Evolutionary conservation across 2,888 invertebrate genomes (phyloP).

Genomic region (Aspidiotus destructor): DNA sequence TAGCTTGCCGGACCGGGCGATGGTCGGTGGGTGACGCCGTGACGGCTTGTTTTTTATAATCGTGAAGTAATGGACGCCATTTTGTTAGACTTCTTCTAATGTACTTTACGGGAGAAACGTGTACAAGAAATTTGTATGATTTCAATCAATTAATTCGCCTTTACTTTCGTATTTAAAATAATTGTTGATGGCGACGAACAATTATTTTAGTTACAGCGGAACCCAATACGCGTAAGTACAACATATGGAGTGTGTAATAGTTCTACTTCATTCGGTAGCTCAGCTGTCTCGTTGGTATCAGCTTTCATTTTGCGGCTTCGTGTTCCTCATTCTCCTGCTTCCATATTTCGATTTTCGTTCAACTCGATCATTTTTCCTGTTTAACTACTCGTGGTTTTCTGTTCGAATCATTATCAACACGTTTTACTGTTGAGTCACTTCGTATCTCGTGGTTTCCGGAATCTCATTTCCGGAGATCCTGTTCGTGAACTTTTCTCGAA

Average conservation of each 20-base stretch:
- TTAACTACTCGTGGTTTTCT: too few species aligned
- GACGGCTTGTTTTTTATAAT: neutral
- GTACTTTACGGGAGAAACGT: constrained; percentile 12
- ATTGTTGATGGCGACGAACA: constrained; percentile 68
- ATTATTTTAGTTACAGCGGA: constrained; percentile 89
- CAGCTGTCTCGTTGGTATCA: too few species aligned
- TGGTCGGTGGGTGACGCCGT: neutral
- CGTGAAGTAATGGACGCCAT: constrained; percentile 16
- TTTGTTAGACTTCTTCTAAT: constrained; percentile 3
- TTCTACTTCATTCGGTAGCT: too few species aligned
- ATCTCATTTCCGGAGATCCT: too few species aligned
- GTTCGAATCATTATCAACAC: too few species aligned
- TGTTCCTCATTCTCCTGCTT: neutral
- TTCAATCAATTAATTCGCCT: neutral
- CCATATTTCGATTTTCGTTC: neutral
- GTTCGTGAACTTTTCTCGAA: neutral
- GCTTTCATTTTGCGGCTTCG: too few species aligned
- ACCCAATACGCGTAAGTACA: constrained; percentile 76
- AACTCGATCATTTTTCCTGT: too few species aligned
- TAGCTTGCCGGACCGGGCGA: too few species aligned
- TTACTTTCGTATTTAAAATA: constrained; percentile 17
- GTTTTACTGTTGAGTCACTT: neutral
- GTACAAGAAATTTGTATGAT: constrained; percentile 17
- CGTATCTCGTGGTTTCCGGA: neutral
- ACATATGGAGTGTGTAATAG: too few species aligned